Base-by-base conservation (phyloP, 2,888 invertebrate genomes). In the Dusona sp. region DNA sequence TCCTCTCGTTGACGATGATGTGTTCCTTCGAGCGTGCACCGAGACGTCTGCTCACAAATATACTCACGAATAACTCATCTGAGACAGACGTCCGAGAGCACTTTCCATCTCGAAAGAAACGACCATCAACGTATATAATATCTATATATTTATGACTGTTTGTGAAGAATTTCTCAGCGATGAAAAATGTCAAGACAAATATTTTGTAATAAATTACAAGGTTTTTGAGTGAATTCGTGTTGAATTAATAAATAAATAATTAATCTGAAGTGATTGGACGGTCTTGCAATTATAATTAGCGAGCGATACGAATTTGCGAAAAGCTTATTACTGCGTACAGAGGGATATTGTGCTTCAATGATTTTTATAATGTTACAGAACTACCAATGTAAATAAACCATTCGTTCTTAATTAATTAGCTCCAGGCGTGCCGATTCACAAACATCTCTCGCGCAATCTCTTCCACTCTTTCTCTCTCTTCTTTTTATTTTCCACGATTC, bases 1-100 rank as follows among this genome's bases (percentile, higher is more conserved):
- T 90, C 90, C 90, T 90, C 90, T 90, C 87, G 89, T 89, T 88
- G 83, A 85, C 82, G 85, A 85, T 85, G 57, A 79, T 79, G 79
- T 79, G 85, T 75, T 85, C 79, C 83, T 85, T 83, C 83, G 83
- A 83, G 83, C 85, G 85, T 85, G 79, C 83, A 83, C 74, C 85
- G 73, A 73, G 73, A 73, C 72, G 51, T 72, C 72, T 72, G 51
- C 48, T 72, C n/a, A 51, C 72, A 51, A 70, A 70, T 70, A 70
- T 6, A 54, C 48, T 72, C 72, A 51, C 72, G 22, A 70, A 70
- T 70, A 70, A 13, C 57, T 68, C n/a, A n/a, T n/a, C 61, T 25
- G 13, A 48, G 33, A 72, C 54, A 48, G 51, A 70, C 74, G 65
- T 70, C 48, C 74, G 51, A 79, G 72, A 83, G 79, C 74, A 79